Conservation (phyloP, 2,113 vertebrate species). For the Tupaia tana region DNA sequence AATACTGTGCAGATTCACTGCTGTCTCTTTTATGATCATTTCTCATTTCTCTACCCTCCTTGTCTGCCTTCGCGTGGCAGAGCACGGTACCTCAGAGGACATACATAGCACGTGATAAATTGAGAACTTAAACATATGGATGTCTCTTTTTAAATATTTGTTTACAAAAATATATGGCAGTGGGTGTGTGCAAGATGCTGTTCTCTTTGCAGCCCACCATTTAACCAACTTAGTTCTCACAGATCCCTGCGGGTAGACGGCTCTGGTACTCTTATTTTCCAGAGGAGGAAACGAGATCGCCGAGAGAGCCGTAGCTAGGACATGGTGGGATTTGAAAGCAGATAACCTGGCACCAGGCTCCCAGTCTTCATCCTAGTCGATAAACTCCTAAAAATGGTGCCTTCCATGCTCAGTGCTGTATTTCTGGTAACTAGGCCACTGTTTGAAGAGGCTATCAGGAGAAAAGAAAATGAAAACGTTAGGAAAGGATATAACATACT, state of each 20-base stretch:
- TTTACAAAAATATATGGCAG: not conserved
- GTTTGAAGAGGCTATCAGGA: not conserved
- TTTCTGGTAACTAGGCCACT: not conserved
- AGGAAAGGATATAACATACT: not conserved
- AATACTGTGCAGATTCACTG: no score
- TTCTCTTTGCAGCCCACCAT: not conserved
- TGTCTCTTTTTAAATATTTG: not conserved
- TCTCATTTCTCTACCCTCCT: no score
- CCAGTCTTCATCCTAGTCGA: not conserved
- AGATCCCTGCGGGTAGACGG: not conserved
- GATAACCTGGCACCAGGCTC: rapidly evolving
- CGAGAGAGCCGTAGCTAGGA: not conserved
- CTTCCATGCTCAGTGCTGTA: not conserved
- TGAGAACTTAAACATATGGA: no score
- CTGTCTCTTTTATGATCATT: no score
- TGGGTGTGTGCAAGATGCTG: not conserved
- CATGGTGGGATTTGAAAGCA: not conserved
- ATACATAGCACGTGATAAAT: no score
- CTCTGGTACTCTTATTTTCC: not conserved
- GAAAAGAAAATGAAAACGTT: not conserved
- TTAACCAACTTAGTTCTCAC: not conserved
- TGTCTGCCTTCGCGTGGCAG: no score
- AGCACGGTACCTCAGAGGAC: no score
- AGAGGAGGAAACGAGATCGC: not conserved
- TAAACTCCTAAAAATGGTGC: not conserved